Base-by-base conservation (phyloP, 2,888 invertebrate genomes). In the Rapana venosa region DNA sequence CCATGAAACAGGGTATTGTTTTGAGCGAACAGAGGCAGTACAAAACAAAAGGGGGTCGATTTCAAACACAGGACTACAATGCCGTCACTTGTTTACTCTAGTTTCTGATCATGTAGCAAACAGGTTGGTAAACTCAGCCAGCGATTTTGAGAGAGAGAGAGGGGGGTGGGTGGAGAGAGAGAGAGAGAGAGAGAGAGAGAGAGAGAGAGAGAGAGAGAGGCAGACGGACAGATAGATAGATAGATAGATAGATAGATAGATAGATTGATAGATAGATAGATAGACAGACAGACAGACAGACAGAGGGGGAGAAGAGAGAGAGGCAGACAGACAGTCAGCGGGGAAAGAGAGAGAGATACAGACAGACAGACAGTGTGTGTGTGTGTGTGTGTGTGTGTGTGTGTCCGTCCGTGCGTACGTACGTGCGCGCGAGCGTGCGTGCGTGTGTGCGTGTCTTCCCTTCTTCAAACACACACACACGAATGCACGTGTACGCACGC, bases 171-270 rank as follows among this genome's bases (percentile, higher is more conserved):
- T 26, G 77, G 77, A 79, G 35, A 79, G 79, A 79, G 79, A 79
- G 35, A 79, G 79, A 79, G 35, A 79, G 79, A 79, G 35, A 79
- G 79, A 79, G 35, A 79, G 79, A 79, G 30, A 79, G 79, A 79
- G 79, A 79, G 30, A 79, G 79, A 79, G 79, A 32, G 32, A 79
- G 79, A 79, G 30, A 79, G 79, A 79, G 79, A 79, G 11, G 32
- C 6, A 79, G 30, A 32, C 6, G 20, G 22, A 84, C 84, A 83
- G 22, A 83, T 6, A 70, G 17, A 26, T 5, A 70, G 26, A 70
- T 22, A 70, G 22, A 70, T 22, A 70, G 26, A 70, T 22, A 70
- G 22, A 70, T 22, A 70, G 70, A 22, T 22, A 70, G 70, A 70
- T 5, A 22, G 70, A 22, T 22, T 22, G 70, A 70, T 22, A 17